These are phyloP conservation scores for Mnemiopsis leidyi DNA, from an alignment of 37 sponge, comb jelly and placozoan species.

Conservation along the genomic window DNA sequence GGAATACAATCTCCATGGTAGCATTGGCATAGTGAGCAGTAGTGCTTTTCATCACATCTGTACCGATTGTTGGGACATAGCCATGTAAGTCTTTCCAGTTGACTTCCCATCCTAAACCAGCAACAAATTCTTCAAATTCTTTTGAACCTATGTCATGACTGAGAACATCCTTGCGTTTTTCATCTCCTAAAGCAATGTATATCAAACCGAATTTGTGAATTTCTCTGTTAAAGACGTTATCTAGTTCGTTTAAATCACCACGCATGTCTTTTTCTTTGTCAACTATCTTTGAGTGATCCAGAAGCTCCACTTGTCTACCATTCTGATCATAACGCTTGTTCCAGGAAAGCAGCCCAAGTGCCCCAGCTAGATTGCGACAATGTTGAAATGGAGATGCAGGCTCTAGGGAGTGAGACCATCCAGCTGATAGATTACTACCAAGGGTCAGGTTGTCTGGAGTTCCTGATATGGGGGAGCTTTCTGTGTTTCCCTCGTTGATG, in stretches of 20 bases:
- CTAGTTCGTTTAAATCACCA: neutral
- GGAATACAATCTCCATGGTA: slow-evolving; percentile 91
- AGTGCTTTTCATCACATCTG: slow-evolving; percentile 66
- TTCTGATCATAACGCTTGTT: neutral
- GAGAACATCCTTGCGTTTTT: slow-evolving; percentile 83
- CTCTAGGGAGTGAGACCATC: neutral
- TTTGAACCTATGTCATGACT: slow-evolving; percentile 77
- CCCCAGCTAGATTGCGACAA: slow-evolving; percentile 12
- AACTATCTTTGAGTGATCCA: neutral
- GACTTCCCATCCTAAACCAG: slow-evolving; percentile 97
- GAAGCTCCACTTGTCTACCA: slow-evolving; percentile 49
- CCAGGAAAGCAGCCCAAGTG: slow-evolving; percentile 35
- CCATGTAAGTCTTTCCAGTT: slow-evolving; percentile 44
- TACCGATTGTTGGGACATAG: slow-evolving; percentile 31
- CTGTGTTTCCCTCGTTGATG: slow-evolving; percentile 11
- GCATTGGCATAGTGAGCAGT: slow-evolving; percentile 89
- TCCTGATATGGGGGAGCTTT: neutral
- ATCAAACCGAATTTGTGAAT: slow-evolving; percentile 96
- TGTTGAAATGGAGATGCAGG: slow-evolving; percentile 30
- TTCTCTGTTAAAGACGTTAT: slow-evolving; percentile 70
- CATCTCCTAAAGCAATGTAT: slow-evolving; percentile 88
- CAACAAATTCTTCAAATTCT: slow-evolving; percentile 92
- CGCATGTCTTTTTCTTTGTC: slow-evolving; percentile 11
- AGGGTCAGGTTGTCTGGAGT: neutral
- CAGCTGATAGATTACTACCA: neutral